Evolutionary conservation across 2,797 vertebrate species (phyloP).

Genomic region (Mus spretus): DNA sequence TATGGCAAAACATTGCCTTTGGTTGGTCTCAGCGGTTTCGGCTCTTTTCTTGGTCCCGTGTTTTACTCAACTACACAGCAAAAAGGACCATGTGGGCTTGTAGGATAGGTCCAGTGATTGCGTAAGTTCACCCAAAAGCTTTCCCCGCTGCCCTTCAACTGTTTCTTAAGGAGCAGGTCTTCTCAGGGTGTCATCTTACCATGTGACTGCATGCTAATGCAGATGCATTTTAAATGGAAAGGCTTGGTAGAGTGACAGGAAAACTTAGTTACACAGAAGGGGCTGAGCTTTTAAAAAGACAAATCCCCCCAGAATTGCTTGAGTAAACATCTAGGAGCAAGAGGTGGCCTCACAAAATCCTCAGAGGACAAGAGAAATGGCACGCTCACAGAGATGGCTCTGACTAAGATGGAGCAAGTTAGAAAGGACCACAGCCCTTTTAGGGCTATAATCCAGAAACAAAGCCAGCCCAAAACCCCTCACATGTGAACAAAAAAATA

Average conservation of each 20-base stretch:
- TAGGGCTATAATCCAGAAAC: neutral
- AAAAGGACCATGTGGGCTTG: neutral
- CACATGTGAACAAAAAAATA: neutral
- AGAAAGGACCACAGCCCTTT: neutral
- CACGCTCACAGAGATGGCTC: neutral
- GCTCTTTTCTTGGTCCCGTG: neutral
- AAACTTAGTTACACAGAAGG: neutral
- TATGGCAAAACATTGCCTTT: neutral
- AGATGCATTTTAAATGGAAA: neutral
- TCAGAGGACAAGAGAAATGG: neutral
- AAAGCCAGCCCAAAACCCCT: neutral
- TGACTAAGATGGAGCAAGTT: slow-evolving; percentile 27
- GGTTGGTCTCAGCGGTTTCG: neutral
- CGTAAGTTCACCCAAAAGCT: neutral
- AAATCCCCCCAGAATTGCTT: neutral
- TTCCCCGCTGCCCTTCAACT: neutral
- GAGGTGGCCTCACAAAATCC: neutral
- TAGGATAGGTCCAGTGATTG: neutral
- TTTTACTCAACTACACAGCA: neutral
- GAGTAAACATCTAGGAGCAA: neutral
- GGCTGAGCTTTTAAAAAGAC: neutral
- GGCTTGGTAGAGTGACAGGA: neutral
- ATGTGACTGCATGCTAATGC: neutral
- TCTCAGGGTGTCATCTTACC: neutral
- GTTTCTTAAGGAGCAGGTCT: neutral